phyloP scores from a whole-genome alignment of 2,113 vertebrate species.

The Psammodynastes pulverulentus region DNA sequence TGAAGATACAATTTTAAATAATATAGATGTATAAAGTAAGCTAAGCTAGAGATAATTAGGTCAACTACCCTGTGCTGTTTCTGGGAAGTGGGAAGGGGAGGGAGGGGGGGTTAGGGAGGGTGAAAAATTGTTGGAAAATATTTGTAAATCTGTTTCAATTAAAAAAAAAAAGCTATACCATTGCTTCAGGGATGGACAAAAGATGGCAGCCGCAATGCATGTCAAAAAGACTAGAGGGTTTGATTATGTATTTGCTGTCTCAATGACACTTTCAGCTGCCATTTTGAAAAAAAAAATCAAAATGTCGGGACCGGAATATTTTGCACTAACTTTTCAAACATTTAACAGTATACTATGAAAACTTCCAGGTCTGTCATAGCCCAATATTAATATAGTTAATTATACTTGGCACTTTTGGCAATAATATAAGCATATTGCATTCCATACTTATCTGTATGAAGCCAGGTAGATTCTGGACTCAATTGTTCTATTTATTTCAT shows the following conservation, averaged over 20 bases:
- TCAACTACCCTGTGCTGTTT: too few relatives aligned
- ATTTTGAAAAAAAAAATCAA: not conserved
- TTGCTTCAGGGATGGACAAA: not conserved
- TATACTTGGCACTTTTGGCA: not conserved
- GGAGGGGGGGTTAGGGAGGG: too few relatives aligned
- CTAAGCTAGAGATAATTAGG: too few relatives aligned
- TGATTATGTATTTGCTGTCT: not conserved
- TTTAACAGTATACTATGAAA: not conserved
- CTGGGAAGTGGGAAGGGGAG: too few relatives aligned
- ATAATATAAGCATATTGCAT: not conserved
- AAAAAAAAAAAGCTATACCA: not conserved
- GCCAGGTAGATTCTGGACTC: not conserved
- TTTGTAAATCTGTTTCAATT: too few relatives aligned
- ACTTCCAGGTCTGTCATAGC: not conserved
- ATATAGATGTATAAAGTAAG: too few relatives aligned
- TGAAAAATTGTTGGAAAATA: too few relatives aligned
- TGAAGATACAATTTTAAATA: too few relatives aligned
- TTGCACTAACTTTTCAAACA: not conserved
- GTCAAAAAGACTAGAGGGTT: not conserved
- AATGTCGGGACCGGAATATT: not conserved
- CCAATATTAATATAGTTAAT: not conserved
- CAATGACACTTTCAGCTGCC: not conserved
- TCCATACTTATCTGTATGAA: not conserved
- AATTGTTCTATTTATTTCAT: not conserved
- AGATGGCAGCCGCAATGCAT: not conserved